A percentile compares a stretch with the other conserved stretches of the same genome.
Conservation (phyloP, 2,888 invertebrate genomes). For the Folsomia manolachei region DNA sequence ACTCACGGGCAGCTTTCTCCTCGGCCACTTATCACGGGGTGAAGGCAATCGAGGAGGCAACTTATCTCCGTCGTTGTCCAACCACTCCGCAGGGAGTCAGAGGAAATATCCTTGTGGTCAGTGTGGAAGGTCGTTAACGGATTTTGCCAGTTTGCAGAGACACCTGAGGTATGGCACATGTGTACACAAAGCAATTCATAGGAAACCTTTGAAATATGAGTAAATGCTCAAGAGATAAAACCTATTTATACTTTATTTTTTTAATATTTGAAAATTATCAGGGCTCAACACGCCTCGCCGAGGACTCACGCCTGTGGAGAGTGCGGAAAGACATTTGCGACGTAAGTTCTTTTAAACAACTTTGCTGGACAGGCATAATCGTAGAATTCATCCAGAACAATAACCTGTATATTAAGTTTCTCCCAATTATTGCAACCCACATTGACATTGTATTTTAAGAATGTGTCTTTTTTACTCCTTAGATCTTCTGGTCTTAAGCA, state of each 20-base stretch:
- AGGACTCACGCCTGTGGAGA: conserved; percentile 95
- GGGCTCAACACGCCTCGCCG: conserved; percentile 91
- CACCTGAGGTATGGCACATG: conserved; percentile 43
- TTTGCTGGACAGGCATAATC: neutral
- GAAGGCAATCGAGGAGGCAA: conserved; percentile 25
- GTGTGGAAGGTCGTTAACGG: conserved; percentile 47
- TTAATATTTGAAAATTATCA: conserved; percentile 57
- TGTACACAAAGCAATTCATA: too few relatives aligned
- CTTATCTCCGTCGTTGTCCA: conserved; percentile 29
- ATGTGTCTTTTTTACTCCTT: neutral
- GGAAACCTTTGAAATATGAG: neutral
- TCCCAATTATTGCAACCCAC: too few relatives aligned
- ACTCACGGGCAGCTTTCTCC: conserved; percentile 39
- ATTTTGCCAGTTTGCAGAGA: conserved; percentile 49
- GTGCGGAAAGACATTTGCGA: conserved; percentile 98
- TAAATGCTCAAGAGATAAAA: neutral
- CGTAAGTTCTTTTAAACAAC: conserved; percentile 56
- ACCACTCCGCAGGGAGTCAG: conserved; percentile 31
- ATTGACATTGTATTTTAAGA: too few relatives aligned
- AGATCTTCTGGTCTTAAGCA: conserved; percentile 86
- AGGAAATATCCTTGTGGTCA: conserved; percentile 50
- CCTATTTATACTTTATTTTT: conserved; percentile 16
- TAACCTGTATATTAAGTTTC: too few relatives aligned
- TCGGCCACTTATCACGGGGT: conserved; percentile 43
- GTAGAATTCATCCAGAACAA: neutral